A percentile compares a stretch with the other conserved stretches of the same genome.
Conservation (phyloP, 2,113 vertebrate species). For the Cariama cristata region DNA sequence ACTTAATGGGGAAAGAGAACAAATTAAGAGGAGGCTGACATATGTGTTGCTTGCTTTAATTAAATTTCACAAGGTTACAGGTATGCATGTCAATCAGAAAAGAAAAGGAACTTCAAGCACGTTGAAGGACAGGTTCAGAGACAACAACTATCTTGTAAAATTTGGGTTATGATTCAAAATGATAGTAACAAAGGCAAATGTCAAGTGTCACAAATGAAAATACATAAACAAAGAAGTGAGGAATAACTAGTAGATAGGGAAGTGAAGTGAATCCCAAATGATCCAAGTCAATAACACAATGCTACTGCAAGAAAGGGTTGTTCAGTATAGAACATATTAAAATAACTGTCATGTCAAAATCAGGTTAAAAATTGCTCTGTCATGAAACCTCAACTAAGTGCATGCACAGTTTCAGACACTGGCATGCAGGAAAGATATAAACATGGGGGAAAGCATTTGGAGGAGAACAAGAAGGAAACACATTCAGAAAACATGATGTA, state of each 20-base stretch:
- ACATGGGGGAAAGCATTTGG: background rate
- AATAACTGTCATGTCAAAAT: background rate
- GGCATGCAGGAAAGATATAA: background rate
- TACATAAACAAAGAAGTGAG: background rate
- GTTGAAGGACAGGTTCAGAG: background rate
- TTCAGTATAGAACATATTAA: background rate
- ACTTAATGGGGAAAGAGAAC: background rate
- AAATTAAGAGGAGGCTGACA: background rate
- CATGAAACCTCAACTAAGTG: background rate
- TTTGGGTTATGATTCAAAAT: background rate
- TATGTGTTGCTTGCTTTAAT: too few species aligned
- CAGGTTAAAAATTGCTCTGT: background rate
- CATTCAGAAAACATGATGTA: background rate
- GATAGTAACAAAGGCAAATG: background rate
- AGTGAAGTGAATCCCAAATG: background rate
- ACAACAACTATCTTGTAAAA: background rate
- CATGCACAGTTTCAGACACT: background rate
- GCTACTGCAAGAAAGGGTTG: background rate
- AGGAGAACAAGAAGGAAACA: background rate
- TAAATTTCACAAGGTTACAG: background rate
- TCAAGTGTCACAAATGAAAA: background rate
- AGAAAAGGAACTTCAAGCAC: background rate
- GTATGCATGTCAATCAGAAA: background rate
- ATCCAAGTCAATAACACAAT: background rate
- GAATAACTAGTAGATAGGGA: background rate